These are phyloP conservation scores for Clistopyga incitator DNA, from an alignment of 2,888 invertebrate species.

Conservation along the genomic window DNA sequence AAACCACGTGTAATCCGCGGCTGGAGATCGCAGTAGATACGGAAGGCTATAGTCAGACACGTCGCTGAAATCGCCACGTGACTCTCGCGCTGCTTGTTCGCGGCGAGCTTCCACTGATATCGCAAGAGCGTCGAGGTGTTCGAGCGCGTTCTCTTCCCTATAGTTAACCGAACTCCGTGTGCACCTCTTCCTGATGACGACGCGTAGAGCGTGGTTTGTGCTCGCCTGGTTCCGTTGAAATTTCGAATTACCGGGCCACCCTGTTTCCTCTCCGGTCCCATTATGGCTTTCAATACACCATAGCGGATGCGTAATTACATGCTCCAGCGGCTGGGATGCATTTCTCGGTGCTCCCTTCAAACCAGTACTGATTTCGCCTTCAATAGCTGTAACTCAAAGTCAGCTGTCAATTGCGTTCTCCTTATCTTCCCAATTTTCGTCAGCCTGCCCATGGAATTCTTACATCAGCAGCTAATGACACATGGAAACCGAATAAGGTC, in stretches of 20 bases:
- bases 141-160: slow-evolving; percentile 14
- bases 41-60: slow-evolving; percentile 40
- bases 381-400: neutral
- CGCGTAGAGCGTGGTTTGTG: slow-evolving; percentile 32
- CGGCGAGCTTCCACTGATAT: slow-evolving; percentile 19
- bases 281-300: slow-evolving; percentile 57
- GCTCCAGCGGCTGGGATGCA: slow-evolving; percentile 19
- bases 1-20: neutral
- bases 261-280: slow-evolving; percentile 41
- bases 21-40: slow-evolving; percentile 29
- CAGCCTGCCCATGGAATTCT: no score
- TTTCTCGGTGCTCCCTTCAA: slow-evolving; percentile 12
- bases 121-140: neutral
- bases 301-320: slow-evolving; percentile 55
- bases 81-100: neutral
- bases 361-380: neutral
- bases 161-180: neutral
- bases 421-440: neutral
- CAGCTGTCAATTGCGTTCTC: neutral
- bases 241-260: slow-evolving; percentile 54
- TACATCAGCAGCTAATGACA: no score
- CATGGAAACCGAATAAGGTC: no score
- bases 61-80: slow-evolving; percentile 28
- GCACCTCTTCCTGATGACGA: neutral
- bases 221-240: slow-evolving; percentile 55